Percentiles rank a stretch among this genome's conserved stretches.
Conservation (phyloP, 2,797 vertebrate species). For the Enteromius treurensis region DNA sequence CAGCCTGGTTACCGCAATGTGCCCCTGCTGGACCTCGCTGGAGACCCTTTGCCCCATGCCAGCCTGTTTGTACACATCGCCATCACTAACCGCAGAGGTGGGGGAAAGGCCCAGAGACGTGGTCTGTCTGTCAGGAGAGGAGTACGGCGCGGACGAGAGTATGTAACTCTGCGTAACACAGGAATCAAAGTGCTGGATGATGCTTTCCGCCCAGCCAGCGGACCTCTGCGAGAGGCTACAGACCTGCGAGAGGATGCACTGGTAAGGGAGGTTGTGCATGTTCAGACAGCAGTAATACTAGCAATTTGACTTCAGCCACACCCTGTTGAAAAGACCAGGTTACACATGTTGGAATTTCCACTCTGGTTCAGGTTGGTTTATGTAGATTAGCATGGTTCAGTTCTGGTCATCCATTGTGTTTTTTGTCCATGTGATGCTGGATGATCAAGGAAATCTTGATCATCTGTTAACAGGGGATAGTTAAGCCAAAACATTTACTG, state of each 20-base stretch:
- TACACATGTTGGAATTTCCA: not conserved
- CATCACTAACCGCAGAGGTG: constrained; percentile 90
- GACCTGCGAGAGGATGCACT: constrained; percentile 93
- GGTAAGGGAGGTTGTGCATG: constrained; percentile 72
- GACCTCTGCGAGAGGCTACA: constrained; percentile 87
- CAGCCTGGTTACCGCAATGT: constrained; percentile 94
- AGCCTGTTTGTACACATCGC: constrained; percentile 95
- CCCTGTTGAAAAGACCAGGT: constrained; percentile 7
- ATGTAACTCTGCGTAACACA: constrained; percentile 88
- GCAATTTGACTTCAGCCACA: not conserved
- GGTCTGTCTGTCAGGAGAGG: constrained; percentile 90
- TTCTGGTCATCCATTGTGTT: not conserved
- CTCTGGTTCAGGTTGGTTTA: constrained; percentile 9
- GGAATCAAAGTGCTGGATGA: constrained; percentile 92
- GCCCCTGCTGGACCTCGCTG: constrained; percentile 87
- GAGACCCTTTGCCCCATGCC: constrained; percentile 89
- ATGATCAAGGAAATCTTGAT: not conserved
- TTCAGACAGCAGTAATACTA: not conserved
- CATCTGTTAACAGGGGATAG: not conserved
- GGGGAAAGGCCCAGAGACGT: constrained; percentile 89
- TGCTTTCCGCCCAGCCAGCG: constrained; percentile 85
- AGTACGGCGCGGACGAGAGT: constrained; percentile 87
- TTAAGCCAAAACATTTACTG: not conserved
- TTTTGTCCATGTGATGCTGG: not conserved
- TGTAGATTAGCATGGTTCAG: not conserved